Evolutionary conservation across 1,140 invertebrate species (phyloP), one percentile per base, ranked within the genome.

Genomic region (Euura saliciscinereae): DNA sequence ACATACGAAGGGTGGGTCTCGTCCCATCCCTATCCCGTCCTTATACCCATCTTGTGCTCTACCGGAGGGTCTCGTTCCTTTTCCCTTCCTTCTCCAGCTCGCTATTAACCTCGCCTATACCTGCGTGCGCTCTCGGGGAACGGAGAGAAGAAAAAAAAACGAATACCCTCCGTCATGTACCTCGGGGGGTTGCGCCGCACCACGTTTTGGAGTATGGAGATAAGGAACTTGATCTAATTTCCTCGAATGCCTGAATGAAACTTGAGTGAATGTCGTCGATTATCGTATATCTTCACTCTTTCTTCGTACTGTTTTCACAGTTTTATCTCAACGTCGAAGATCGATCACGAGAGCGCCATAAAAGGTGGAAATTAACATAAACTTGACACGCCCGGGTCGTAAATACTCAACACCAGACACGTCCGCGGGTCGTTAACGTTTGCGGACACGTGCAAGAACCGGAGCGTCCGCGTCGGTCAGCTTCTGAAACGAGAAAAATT

Each of bases 1-100:
- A 45, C 65, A 6, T 43, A 7, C 44, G 13, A 43, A 11, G 11
- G 44, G 71, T 67, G 71, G 65, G 43, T 74, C 67, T 71, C 73
- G 45, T 65, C 51, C 67, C 64, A 71, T 71, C 65, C 64, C 44
- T 43, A 44, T 71, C 70, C 44, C 68, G 68, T 28, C 68, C 4
- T 51, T 28, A 6, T 45, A 28, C 68, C 59, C 43, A 69, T 71
- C 70, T 64, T 59, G 46, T 28, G 6, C 65, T 10, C 11, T 71
- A 6, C 51, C 51, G 8, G 8, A n/a, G 51, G 51, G 51, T 5
- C 3, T 59, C 51, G 51, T 3, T n/a, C 51, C 8, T 11, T 59
- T n/a, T 59, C 51, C 13, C 13, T n/a, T n/a, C 51, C 51, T n/a
- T 59, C 13, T 59, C 51, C 51, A 59, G 10, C 13, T n/a, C 51